Conservation (phyloP, 2,888 invertebrate species). For the Rhagophthalmus giganteus region DNA sequence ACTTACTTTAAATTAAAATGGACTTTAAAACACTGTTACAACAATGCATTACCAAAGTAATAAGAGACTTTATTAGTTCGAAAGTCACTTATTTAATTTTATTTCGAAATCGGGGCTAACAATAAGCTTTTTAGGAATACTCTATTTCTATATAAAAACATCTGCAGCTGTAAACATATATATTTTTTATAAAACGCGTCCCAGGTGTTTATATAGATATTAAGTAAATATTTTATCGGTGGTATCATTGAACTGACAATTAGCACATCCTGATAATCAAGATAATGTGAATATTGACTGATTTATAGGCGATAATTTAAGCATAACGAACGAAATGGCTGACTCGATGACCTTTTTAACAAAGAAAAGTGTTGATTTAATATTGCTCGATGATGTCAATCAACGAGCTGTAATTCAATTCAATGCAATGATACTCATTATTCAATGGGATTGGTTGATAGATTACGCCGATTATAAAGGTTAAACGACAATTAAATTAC, state of each 20-base stretch:
- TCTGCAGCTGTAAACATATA: not conserved
- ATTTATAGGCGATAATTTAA: constrained; percentile 39
- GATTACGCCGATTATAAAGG: constrained; percentile 33
- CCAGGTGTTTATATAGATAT: too few relatives aligned
- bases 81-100: too few relatives aligned
- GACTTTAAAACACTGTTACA: too few relatives aligned
- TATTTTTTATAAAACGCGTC: not conserved
- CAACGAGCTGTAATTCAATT: constrained; percentile 38
- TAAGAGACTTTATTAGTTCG: too few relatives aligned
- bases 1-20: too few relatives aligned
- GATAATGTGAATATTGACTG: constrained; percentile 33
- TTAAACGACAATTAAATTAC: constrained; percentile 32
- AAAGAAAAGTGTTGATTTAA: constrained; percentile 38
- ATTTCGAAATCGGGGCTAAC: too few relatives aligned
- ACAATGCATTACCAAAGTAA: too few relatives aligned
- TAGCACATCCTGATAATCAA: constrained; percentile 25
- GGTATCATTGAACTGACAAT: constrained; percentile 18
- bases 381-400: constrained; percentile 35
- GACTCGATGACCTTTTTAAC: constrained; percentile 36
- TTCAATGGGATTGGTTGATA: constrained; percentile 35
- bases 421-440: constrained; percentile 34
- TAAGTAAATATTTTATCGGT: not conserved
- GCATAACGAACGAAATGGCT: constrained; percentile 32
- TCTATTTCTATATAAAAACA: too few relatives aligned
- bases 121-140: too few relatives aligned